These are phyloP conservation scores for Corvus moneduloides DNA, from an alignment of 2,113 vertebrate genomes.

Conservation along the genomic window DNA sequence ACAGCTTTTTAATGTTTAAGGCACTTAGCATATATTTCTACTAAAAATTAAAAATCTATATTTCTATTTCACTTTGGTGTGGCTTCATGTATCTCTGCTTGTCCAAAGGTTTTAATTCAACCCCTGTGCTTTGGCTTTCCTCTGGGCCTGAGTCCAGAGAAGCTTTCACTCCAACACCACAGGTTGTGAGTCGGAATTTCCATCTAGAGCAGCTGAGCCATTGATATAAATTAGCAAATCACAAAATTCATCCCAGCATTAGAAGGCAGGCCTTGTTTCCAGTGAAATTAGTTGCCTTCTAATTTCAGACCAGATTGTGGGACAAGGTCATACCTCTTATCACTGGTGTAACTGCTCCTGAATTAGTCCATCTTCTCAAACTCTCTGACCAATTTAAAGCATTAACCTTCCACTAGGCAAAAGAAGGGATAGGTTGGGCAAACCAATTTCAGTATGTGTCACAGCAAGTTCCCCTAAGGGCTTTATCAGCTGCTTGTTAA, in stretches of 20 bases:
- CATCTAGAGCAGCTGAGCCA: neutral
- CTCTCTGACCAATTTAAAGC: neutral
- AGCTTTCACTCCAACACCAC: no score
- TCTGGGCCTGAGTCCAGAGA: no score
- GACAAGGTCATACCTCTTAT: neutral
- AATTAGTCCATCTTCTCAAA: neutral
- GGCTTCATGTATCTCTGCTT: no score
- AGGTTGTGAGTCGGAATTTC: neutral
- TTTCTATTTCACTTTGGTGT: no score
- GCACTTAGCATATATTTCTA: no score
- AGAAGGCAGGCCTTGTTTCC: neutral
- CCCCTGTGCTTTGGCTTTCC: no score
- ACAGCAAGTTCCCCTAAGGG: neutral
- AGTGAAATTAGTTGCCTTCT: neutral
- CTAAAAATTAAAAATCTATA: no score
- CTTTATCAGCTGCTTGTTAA: conserved; percentile 17
- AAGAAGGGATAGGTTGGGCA: neutral
- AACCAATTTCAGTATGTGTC: neutral
- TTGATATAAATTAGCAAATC: neutral
- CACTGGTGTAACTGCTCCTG: neutral
- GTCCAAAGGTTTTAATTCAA: no score
- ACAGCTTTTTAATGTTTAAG: no score
- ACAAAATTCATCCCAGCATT: neutral
- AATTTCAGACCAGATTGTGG: neutral
- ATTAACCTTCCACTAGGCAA: neutral